Evolutionary conservation across 1,140 invertebrate species (phyloP), one percentile per base, ranked within the genome.

Genomic region (Zaprionus tsacasi): DNA sequence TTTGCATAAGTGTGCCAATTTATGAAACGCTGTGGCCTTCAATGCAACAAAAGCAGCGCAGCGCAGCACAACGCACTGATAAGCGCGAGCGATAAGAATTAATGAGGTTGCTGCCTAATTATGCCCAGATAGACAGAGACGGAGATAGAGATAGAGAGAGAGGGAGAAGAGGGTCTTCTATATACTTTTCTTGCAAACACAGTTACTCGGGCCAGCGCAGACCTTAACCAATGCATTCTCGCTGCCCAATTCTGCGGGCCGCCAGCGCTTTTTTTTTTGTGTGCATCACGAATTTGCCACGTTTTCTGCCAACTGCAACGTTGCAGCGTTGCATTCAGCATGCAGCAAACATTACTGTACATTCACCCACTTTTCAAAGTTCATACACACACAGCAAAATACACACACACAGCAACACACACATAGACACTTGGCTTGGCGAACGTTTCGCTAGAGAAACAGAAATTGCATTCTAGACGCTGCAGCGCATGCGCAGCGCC

Each of bases 311-410:
- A 15, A 35, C 35, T 33, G 35, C 69, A 58, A 21, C 50, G 35
- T 21, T 21, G 55, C 70, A 85, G 70, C 67, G 71, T 75, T 79
- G 82, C 83, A 87, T 87, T 83, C 82, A 86, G 85, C 85, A 89
- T 88, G 86, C 85, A 87, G 83, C 83, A 89, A 89, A 89, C 85
- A 89, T 89, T 86, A 91, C 90, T 91, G 90, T 91, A 91, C 90
- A 91, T 91, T 91, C 90, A 91, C 90, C 90, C 90, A 91, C 90
- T 91, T 91, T 91, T 91, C 76, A 88, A 91, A 91, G 86, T 89
- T 89, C 86, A 89, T 79, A 60, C 81, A 88, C 71, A 88, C 55
- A 86, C 66, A 21, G 21, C 69, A 71, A 33, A 71, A 76, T 35
- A 66, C 74, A 81, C 61, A 88, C 65, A 88, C 55, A 86, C 66